Evolutionary conservation across 2,113 vertebrate genomes (phyloP), one percentile per base, ranked within the genome.

Genomic region (Cryptomyrus ogoouensis): DNA sequence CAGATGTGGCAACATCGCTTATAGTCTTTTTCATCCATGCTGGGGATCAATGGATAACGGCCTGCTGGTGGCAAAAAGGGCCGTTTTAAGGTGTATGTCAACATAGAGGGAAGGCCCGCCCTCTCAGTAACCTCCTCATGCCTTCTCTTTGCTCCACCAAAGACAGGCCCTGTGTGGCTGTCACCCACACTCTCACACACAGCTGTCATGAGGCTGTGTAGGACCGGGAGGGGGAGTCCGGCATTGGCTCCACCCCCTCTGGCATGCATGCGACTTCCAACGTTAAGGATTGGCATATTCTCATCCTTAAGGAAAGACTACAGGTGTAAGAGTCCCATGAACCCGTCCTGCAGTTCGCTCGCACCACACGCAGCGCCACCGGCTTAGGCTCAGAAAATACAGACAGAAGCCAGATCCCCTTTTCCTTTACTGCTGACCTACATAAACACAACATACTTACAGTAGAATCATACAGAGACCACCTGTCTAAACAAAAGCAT

Each of bases 381-480:
- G 12, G 17, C 3, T 74, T 7, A 47, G 42, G 21, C 21, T 86
- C 83, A 56, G 56, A 10, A 70, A 88, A 88, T 42, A 13, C 13
- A 88, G 42, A 66, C 88, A 80, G 42, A 83, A 42, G 70, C 52
- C 70, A 83, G 5, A 12, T 44, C 49, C 49, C 21, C 27, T 39
- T 86, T 89, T 17, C 31, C 80, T 89, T 89, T 88, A 66, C 46
- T 88, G 66, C 27, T 80, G 47, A 89, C 49, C 27, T 53, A 89
- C 52, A 89, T 56, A 89, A 89, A 83, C 88, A 89, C 44, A 80
- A 42, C 12, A 89, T 83, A 89, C 44, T 56, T 83, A 89, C 74
- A 89, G 53, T 21, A 56, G 5, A 83, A 83, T 56, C 70, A 44
- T n/a, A 53, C 49, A 56, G 17, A 47, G 88, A 88, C 88, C 27